Evolutionary conservation across 2,113 vertebrate species (phyloP).

Genomic region (Chiloscyllium plagiosum): DNA sequence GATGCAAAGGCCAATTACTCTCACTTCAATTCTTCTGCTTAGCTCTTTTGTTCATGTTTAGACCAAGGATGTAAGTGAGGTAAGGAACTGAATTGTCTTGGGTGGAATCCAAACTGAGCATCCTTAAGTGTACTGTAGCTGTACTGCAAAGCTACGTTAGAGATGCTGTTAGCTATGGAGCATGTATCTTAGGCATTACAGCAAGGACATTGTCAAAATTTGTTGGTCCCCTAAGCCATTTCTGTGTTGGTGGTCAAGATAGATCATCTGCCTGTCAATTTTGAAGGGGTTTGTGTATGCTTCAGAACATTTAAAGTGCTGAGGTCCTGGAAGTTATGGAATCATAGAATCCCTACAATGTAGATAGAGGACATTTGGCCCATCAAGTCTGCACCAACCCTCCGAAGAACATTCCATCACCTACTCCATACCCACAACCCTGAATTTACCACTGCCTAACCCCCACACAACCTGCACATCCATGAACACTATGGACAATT

Average conservation of each 20-base stretch:
- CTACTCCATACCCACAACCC: too few species aligned
- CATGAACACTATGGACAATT: too few species aligned
- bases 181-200: neutral
- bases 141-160: neutral
- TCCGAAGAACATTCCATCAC: too few species aligned
- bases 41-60: neutral
- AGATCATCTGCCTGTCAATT: neutral
- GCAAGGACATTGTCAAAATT: neutral
- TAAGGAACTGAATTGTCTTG: neutral
- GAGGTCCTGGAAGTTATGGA: neutral
- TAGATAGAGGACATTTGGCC: too few species aligned
- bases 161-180: neutral
- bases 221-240: neutral
- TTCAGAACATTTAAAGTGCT: neutral
- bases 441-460: too few species aligned
- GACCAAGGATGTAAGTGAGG: neutral
- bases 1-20: neutral
- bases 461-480: too few species aligned
- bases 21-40: neutral
- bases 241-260: neutral
- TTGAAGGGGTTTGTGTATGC: neutral
- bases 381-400: too few species aligned
- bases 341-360: too few species aligned
- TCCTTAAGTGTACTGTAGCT: neutral
- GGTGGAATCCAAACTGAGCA: neutral